phyloP scores from a whole-genome alignment of 1,140 invertebrate genomes.

The Orchesella cincta region DNA sequence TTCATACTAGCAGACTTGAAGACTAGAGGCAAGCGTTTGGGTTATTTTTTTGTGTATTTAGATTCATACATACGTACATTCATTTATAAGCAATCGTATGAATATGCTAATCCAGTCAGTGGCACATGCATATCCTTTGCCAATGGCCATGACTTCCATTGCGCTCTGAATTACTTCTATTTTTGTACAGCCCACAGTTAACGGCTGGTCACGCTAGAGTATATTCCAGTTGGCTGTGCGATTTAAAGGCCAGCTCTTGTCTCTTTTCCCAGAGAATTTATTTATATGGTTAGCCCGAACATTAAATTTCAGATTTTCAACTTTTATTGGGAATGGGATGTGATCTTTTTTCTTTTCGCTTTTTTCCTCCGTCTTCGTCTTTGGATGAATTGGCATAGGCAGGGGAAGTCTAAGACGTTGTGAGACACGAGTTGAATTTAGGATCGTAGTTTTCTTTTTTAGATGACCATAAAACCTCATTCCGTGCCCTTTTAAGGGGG shows the following conservation, averaged over 20 bases:
- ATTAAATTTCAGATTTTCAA: not conserved
- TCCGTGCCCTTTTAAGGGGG: not conserved
- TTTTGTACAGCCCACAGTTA: no score
- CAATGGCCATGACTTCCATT: conserved; percentile 20
- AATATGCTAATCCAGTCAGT: not conserved
- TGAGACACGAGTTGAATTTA: conserved; percentile 24
- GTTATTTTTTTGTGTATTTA: no score
- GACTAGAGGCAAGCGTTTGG: no score
- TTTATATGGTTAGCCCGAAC: not conserved
- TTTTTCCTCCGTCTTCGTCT: no score
- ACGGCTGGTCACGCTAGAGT: no score
- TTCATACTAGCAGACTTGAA: no score
- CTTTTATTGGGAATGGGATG: conserved; percentile 8
- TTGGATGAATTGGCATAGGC: not conserved
- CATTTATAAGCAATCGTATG: not conserved
- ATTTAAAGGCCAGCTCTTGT: not conserved
- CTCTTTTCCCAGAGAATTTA: no score
- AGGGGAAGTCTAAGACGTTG: not conserved
- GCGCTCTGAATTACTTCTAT: no score
- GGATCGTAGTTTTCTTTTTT: not conserved
- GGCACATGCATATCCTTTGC: not conserved
- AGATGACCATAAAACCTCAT: not conserved
- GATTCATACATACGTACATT: not conserved
- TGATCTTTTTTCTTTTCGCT: no score
- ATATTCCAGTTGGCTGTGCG: no score